Evolutionary conservation across 1,140 invertebrate genomes (phyloP), one percentile per base, ranked within the genome.

Genomic region (Drosophila littoralis): DNA sequence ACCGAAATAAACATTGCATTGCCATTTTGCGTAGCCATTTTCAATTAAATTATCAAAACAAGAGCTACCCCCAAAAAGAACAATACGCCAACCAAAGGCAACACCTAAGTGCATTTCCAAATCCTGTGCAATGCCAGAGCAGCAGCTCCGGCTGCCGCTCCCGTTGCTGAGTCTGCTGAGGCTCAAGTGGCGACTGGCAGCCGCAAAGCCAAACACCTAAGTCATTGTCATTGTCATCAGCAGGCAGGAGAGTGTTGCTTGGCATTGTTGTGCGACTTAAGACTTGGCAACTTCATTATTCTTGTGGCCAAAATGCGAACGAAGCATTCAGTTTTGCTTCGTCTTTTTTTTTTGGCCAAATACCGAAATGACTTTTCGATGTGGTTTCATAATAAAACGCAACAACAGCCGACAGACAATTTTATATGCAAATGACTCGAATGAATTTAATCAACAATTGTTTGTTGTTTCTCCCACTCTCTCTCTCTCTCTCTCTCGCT

Each of bases 401-500:
- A 60, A 33, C 61, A 50, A 32, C 48, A 64, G 22, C 22, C 33
- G 17, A n/a, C 75, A 89, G 85, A 89, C 84, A 84, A 84, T 84
- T 88, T 74, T 80, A 75, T 89, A 89, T 89, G 84, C 84, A 89
- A 89, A 89, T 89, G 74, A 77, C 84, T 83, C 73, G 75, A 88
- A 84, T 89, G 84, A 81, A 89, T 89, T 89, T 89, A 89, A 89
- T 89, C 84, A 89, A 89, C 84, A 89, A 89, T 89, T 89, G 84
- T 89, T 48, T 83, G 50, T 73, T 8, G 33, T 45, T 22, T 10
- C 7, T 42, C 55, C 12, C 8, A 40, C 43, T 68, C 64, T 70
- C 12, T 33, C 8, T 6, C 43, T 10, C 43, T 58, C 54, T 48
- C 58, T 51, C 50, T 81, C 38, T 65, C 22, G 42, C 9, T 32